Base-by-base conservation (phyloP, 2,113 vertebrate genomes). In the Nannospalax galili region DNA sequence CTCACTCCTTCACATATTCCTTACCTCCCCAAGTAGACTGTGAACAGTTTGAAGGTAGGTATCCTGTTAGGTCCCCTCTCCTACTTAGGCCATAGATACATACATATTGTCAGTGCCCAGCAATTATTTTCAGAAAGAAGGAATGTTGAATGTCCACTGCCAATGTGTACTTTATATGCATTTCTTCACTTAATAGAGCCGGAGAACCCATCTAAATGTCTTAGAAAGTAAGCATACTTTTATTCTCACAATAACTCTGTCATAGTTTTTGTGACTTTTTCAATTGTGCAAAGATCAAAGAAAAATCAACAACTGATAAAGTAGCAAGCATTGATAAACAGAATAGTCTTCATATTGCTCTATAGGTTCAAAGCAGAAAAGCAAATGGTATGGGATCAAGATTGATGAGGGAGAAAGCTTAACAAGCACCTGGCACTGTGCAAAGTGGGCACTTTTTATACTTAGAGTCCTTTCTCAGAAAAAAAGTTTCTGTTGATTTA, bases 401-500 rank as follows among this genome's bases (percentile, higher is more conserved):
- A 40, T 3, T 67, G 60, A 87, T 19, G 12, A 45, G 9, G 9
- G 78, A 22, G 15, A 92, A 94, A 26, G 58, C 5, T 45, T 80
- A 28, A 26, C 37, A 4, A 3, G 20, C 74, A 64, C 30, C 30
- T 84, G 75, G 74, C 24, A n/a, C 35, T 37, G 52, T 9, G 79
- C 60, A 87, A 84, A 84, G 42, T 35, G 40, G 67, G 69, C 35
- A 64, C 32, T 87, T 90, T 84, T 14, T 73, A 32, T 40, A 77
- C 32, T 92, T 84, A 45, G 45, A 65, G 37, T 84, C 90, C 79
- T 56, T 92, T 88, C 58, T 96, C 42, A 72, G 56, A 40, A 56
- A 35, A 70, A n/a, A 74, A 60, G 16, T 64, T 30, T 73, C 8
- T 19, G 80, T n/a, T 75, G 60, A 74, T 79, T 87, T 96, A 79